phyloP scores from a whole-genome alignment of 2,888 invertebrate genomes.

The Phyllotreta striolata region DNA sequence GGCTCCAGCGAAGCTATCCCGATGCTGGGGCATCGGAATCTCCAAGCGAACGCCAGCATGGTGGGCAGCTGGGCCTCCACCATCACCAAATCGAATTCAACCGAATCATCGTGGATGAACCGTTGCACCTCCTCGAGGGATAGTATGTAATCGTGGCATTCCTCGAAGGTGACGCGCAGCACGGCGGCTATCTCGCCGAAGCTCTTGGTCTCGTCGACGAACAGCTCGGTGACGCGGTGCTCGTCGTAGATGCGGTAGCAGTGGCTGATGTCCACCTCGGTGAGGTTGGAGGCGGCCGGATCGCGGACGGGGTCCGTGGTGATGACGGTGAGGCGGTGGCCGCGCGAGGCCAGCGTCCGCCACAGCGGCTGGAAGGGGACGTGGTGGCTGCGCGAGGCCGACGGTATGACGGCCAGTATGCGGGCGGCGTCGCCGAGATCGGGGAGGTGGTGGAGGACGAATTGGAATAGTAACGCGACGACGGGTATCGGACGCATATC shows the following conservation, averaged over 20 bases:
- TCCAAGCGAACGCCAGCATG: slow-evolving; percentile 51
- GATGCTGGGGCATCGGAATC: slow-evolving; percentile 55
- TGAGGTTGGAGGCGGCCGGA: slow-evolving; percentile 54
- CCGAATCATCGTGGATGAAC: slow-evolving; percentile 49
- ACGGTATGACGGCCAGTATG: slow-evolving; percentile 47
- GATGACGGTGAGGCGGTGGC: slow-evolving; percentile 62
- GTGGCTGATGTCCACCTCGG: slow-evolving; percentile 58
- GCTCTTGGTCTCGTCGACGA: slow-evolving; percentile 39
- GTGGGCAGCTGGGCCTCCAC: slow-evolving; percentile 51
- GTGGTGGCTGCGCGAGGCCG: slow-evolving; percentile 61
- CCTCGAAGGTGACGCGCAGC: slow-evolving; percentile 37
- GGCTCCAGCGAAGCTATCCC: slow-evolving; percentile 54
- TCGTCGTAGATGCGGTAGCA: slow-evolving; percentile 51
- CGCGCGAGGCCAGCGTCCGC: slow-evolving; percentile 59
- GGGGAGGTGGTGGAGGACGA: slow-evolving; percentile 1
- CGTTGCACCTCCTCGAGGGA: slow-evolving; percentile 50
- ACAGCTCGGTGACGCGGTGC: slow-evolving; percentile 34
- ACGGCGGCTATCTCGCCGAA: slow-evolving; percentile 35
- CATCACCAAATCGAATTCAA: slow-evolving; percentile 55
- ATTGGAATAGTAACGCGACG: slow-evolving; percentile 1
- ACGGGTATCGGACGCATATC: slow-evolving; percentile 12
- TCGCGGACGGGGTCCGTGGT: slow-evolving; percentile 61
- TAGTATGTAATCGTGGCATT: slow-evolving; percentile 41
- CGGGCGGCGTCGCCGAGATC: slow-evolving; percentile 40
- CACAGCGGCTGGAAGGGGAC: slow-evolving; percentile 61